A percentile compares a stretch with the other conserved stretches of the same genome.
Conservation (phyloP, 1,140 invertebrate genomes). For the Coelopa frigida region DNA sequence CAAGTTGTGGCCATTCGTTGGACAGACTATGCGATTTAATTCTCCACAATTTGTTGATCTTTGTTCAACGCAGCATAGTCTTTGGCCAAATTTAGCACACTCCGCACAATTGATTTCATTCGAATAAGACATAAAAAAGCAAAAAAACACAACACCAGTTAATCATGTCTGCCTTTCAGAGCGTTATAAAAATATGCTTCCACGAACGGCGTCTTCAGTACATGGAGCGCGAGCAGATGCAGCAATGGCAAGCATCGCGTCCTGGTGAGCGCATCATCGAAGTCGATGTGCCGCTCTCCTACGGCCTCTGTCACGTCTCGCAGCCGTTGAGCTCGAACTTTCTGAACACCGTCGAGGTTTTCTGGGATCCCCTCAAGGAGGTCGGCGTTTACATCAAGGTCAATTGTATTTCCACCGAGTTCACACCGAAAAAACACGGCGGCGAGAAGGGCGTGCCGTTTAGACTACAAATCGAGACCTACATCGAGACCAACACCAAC, state of each 20-base stretch:
- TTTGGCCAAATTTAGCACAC: no score
- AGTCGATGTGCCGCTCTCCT: conserved; percentile 87
- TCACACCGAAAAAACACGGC: conserved; percentile 96
- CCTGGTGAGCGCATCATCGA: conserved; percentile 89
- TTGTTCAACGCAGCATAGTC: no score
- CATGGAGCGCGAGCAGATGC: conserved; percentile 88
- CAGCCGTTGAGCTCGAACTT: conserved; percentile 59
- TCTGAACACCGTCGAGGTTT: conserved; percentile 81
- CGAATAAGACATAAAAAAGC: background rate
- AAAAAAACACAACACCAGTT: background rate
- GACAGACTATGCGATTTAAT: no score
- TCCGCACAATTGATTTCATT: conserved; percentile 5
- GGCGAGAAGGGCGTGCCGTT: conserved; percentile 97
- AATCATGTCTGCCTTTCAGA: conserved; percentile 51
- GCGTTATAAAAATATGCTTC: conserved; percentile 85
- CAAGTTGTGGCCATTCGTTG: no score
- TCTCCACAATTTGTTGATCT: no score
- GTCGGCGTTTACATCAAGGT: conserved; percentile 90
- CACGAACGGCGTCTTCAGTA: conserved; percentile 94
- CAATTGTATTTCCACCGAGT: conserved; percentile 96
- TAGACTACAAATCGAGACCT: conserved; percentile 87
- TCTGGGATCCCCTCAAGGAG: conserved; percentile 95
- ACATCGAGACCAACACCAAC: conserved; percentile 45
- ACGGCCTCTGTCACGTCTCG: conserved; percentile 76
- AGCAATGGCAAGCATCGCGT: conserved; percentile 77